A percentile compares a stretch with the other conserved stretches of the same genome.
These are phyloP conservation scores for Antrozous pallidus DNA, from an alignment of 2,797 vertebrate species.

Conservation along the genomic window DNA sequence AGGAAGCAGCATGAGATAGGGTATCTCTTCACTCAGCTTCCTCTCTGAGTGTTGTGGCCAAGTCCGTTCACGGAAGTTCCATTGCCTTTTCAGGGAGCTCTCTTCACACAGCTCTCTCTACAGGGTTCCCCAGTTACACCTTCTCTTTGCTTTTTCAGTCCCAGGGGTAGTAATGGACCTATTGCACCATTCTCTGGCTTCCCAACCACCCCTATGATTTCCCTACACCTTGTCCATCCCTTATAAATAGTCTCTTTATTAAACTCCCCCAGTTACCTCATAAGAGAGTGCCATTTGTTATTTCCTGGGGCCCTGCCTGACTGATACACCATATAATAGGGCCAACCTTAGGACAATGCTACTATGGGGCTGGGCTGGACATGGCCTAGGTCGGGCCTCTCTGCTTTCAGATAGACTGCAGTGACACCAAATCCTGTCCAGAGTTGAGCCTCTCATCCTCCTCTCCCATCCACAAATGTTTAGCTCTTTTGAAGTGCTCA, in stretches of 20 bases:
- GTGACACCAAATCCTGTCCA: background rate
- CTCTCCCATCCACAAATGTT: background rate
- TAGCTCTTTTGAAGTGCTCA: constrained; percentile 6
- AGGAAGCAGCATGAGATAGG: background rate
- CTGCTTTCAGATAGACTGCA: background rate
- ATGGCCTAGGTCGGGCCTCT: background rate
- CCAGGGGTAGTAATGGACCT: background rate
- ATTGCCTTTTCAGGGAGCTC: background rate
- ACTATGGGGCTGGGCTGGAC: background rate
- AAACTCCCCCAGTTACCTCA: background rate
- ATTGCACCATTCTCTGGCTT: background rate
- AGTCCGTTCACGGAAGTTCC: background rate
- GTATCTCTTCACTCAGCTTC: background rate
- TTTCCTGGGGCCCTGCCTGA: background rate
- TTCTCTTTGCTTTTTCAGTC: background rate
- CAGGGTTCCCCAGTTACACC: too few relatives aligned
- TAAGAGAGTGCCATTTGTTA: background rate
- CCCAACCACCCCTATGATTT: background rate
- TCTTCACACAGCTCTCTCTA: background rate
- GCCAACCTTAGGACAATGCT: background rate
- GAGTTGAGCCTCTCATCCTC: background rate
- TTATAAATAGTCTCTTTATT: background rate
- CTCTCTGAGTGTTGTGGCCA: background rate
- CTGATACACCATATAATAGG: background rate
- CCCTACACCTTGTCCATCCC: background rate